Evolutionary conservation across 2,888 invertebrate species (phyloP).

Genomic region (Microctonus brassicae): DNA sequence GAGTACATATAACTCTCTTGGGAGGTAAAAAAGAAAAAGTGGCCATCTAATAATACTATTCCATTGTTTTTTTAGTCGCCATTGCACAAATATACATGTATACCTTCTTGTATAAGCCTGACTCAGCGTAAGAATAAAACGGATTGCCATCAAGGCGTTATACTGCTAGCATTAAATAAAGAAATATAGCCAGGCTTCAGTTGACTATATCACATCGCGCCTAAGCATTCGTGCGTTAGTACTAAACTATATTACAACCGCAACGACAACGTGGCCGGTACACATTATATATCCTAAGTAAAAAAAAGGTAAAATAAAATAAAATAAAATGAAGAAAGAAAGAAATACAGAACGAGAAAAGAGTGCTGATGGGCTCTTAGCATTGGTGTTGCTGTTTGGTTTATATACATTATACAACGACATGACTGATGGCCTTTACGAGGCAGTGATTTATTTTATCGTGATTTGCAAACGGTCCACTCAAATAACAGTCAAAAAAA

Average conservation of each 20-base stretch:
- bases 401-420: slow-evolving; percentile 29
- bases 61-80: neutral
- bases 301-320: slow-evolving; percentile 18
- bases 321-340: slow-evolving; percentile 3
- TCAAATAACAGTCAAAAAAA: slow-evolving; percentile 53
- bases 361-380: slow-evolving; percentile 32
- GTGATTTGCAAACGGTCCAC: slow-evolving; percentile 48
- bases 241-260: slow-evolving; percentile 65
- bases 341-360: neutral
- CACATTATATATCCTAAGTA: neutral
- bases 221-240: slow-evolving; percentile 62
- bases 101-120: slow-evolving; percentile 54
- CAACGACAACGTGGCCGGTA: slow-evolving; percentile 47
- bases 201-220: slow-evolving; percentile 52
- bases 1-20: no score
- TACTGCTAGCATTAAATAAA: slow-evolving; percentile 66
- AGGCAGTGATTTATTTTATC: slow-evolving; percentile 66
- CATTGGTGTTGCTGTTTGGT: slow-evolving; percentile 24
- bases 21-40: no score
- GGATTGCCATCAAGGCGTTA: slow-evolving; percentile 61
- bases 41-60: no score
- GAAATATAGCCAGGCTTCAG: slow-evolving; percentile 64
- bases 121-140: slow-evolving; percentile 64
- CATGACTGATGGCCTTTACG: slow-evolving; percentile 65
- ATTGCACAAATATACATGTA: neutral